These are phyloP conservation scores for Cirrhinus molitorella DNA, from an alignment of 2,797 vertebrate species.

Conservation along the genomic window DNA sequence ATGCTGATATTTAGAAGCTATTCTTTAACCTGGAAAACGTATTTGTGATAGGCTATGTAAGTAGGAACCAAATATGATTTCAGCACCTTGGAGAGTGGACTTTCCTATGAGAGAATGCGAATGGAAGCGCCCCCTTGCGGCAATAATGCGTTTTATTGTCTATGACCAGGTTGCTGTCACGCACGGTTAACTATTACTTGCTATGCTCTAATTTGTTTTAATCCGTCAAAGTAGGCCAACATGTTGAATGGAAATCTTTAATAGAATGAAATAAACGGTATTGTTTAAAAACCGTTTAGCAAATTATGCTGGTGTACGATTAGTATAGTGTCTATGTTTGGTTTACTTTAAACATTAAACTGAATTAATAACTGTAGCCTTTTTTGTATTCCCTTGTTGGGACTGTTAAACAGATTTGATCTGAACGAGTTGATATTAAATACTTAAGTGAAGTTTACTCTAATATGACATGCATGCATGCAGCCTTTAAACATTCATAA, in stretches of 20 bases:
- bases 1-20: conserved; percentile 26
- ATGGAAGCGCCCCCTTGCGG: conserved; percentile 42
- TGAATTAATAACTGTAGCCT: no score
- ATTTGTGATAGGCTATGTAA: neutral
- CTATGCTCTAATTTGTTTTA: conserved; percentile 15
- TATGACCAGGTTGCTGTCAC: neutral
- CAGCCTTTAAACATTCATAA: neutral
- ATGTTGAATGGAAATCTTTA: neutral
- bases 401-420: neutral
- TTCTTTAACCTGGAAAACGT: no score
- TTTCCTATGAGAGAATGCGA: neutral
- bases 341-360: no score
- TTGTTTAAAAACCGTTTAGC: neutral
- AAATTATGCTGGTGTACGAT: neutral
- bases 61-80: neutral
- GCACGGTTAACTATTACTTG: conserved; percentile 19
- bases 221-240: neutral
- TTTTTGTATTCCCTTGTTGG: no score
- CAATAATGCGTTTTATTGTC: neutral
- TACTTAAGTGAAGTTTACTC: neutral
- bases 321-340: neutral
- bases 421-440: neutral
- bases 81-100: conserved; percentile 35
- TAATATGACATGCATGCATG: neutral
- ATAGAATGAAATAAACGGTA: neutral